phyloP scores from a whole-genome alignment of 2,797 vertebrate species.

The Tokudaia tokunoshimensis region DNA sequence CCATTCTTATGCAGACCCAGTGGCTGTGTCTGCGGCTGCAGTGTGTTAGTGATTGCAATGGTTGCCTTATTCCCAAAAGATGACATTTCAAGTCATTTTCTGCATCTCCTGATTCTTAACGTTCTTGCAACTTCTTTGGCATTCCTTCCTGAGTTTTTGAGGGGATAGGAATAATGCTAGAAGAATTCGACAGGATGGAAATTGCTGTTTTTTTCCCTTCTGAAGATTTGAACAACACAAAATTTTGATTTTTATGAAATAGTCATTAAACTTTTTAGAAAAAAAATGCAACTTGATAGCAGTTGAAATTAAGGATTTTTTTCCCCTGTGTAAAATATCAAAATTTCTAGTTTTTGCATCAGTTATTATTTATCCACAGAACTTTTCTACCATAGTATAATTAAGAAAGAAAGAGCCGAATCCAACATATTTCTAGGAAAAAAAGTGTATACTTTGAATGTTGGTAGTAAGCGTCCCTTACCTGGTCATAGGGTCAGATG shows the following conservation, averaged over 20 bases:
- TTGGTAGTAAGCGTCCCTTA: background rate
- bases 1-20: background rate
- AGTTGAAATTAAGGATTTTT: background rate
- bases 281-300: slow-evolving; percentile 45
- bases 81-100: background rate
- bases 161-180: background rate
- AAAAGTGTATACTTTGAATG: slow-evolving; percentile 16
- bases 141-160: background rate
- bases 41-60: background rate
- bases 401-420: slow-evolving; percentile 42
- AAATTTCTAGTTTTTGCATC: background rate
- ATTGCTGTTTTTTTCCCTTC: background rate
- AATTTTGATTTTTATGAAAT: background rate
- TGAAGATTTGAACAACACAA: background rate
- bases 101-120: background rate
- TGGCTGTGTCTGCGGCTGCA: background rate
- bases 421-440: background rate
- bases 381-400: slow-evolving; percentile 58
- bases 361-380: slow-evolving; percentile 54
- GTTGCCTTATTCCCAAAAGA: background rate
- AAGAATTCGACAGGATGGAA: background rate
- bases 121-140: background rate
- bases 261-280: background rate
- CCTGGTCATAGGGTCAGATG: slow-evolving; percentile 31
- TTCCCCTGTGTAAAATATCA: slow-evolving; percentile 27